Evolutionary conservation across 2,797 vertebrate species (phyloP).

Genomic region (Myripristis murdjan): DNA sequence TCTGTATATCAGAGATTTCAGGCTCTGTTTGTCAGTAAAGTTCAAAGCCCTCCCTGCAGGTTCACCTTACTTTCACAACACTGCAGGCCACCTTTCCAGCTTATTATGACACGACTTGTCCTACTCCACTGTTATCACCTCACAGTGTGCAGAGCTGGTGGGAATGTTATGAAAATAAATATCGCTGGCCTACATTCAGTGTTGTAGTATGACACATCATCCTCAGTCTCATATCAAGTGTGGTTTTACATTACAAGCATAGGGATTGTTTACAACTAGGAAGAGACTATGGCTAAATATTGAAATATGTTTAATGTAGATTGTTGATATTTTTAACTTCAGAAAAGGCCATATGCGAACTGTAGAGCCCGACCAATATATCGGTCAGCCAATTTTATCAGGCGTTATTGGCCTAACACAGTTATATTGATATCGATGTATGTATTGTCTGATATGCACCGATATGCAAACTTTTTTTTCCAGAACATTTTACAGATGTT

Average conservation of each 20-base stretch:
- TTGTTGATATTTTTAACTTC: neutral
- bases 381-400: too few relatives aligned
- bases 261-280: conserved; percentile 12
- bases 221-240: conserved; percentile 40
- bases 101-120: neutral
- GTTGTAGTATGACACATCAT: conserved; percentile 29
- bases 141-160: too few relatives aligned
- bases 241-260: conserved; percentile 15
- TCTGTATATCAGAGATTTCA: conserved; percentile 6
- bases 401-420: too few relatives aligned
- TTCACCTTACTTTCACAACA: conserved; percentile 57
- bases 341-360: neutral
- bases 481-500: too few relatives aligned
- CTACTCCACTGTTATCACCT: neutral
- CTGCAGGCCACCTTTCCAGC: neutral
- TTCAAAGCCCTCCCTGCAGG: conserved; percentile 46
- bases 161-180: too few relatives aligned
- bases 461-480: too few relatives aligned
- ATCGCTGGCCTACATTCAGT: conserved; percentile 13
- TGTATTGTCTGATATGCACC: too few relatives aligned
- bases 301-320: neutral
- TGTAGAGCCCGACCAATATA: too few relatives aligned
- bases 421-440: too few relatives aligned
- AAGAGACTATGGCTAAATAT: neutral
- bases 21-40: neutral